Percentiles rank a stretch among this genome's conserved stretches.
These are phyloP conservation scores for Stigmatopora argus DNA, from an alignment of 2,113 vertebrate genomes.

Conservation along the genomic window DNA sequence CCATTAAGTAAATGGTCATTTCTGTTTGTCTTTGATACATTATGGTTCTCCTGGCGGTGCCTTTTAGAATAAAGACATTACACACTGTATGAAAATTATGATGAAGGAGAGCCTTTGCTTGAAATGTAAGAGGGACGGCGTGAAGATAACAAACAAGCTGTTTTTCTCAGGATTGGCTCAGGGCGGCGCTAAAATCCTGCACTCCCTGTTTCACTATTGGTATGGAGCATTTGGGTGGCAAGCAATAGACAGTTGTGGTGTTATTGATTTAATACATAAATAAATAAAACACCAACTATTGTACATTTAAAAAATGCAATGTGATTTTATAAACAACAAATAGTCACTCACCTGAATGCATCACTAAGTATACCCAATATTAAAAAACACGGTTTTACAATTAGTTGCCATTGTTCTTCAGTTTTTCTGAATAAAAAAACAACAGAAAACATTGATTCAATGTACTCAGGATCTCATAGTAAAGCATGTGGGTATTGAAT, in stretches of 20 bases:
- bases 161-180: constrained; percentile 43
- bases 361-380: constrained; percentile 32
- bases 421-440: not conserved
- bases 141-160: constrained; percentile 14
- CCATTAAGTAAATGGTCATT: constrained; percentile 42
- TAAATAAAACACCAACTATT: not conserved
- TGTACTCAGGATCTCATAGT: constrained; percentile 5
- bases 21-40: constrained; percentile 9
- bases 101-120: constrained; percentile 8
- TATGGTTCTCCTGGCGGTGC: constrained; percentile 10
- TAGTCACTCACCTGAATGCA: constrained; percentile 41
- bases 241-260: not conserved
- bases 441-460: constrained; percentile 40
- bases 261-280: not conserved
- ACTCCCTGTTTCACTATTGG: constrained; percentile 18
- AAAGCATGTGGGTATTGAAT: constrained; percentile 24
- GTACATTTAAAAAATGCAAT: constrained; percentile 16
- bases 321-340: constrained; percentile 49
- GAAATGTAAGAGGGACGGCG: constrained; percentile 10
- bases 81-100: not conserved
- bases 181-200: constrained; percentile 69
- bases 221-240: constrained; percentile 37
- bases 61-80: constrained; percentile 29
- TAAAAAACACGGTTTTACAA: not conserved
- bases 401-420: not conserved